Evolutionary conservation across 2,888 invertebrate genomes (phyloP).

Genomic region (Parnassius smintheus): DNA sequence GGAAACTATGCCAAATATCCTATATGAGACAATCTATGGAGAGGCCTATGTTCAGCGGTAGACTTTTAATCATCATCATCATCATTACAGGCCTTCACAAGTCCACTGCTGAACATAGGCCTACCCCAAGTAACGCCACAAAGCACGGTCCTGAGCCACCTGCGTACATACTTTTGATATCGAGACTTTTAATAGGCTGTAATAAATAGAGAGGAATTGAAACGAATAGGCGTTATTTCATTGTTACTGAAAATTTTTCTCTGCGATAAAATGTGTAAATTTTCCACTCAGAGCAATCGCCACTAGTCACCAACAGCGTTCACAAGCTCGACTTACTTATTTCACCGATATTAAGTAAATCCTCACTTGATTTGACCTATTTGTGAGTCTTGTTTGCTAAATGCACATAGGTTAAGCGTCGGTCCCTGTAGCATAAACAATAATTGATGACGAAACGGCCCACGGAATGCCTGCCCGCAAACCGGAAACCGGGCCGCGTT

Average conservation of each 20-base stretch:
- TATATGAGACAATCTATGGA: no score
- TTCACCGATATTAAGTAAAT: conserved; percentile 35
- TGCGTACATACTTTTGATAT: no score
- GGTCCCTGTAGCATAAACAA: conserved; percentile 53
- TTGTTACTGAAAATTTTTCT: background rate
- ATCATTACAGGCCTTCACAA: no score
- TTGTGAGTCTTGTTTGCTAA: conserved; percentile 36
- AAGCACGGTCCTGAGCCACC: no score
- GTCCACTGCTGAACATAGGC: no score
- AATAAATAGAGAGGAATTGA: no score
- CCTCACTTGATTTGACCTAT: conserved; percentile 40
- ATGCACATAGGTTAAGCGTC: conserved; percentile 35
- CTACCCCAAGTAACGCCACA: no score
- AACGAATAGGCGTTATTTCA: background rate
- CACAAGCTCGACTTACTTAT: conserved; percentile 42
- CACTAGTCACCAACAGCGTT: conserved; percentile 8
- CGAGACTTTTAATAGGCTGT: no score
- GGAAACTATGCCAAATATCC: no score
- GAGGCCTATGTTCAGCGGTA: no score
- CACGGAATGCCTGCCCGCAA: conserved; percentile 59
- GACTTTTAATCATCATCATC: no score
- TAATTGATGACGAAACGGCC: conserved; percentile 67
- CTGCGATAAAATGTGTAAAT: background rate
- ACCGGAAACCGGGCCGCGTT: conserved; percentile 69
- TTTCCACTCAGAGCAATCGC: conserved; percentile 6